phyloP scores from a whole-genome alignment of 1,140 invertebrate genomes.

The Popillia japonica region DNA sequence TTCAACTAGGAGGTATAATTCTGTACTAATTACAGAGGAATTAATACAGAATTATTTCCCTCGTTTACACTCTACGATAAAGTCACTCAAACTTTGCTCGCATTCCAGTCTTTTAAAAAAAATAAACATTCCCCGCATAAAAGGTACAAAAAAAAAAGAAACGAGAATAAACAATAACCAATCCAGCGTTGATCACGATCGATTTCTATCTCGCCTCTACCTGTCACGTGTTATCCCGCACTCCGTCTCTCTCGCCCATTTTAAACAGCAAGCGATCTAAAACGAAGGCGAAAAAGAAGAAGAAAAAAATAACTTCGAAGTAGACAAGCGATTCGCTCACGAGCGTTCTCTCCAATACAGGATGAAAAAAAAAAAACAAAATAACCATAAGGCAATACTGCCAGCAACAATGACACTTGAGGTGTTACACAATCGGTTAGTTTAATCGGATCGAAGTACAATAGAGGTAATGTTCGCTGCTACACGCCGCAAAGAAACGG shows the following conservation, averaged over 20 bases:
- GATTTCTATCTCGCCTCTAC: slow-evolving; percentile 22
- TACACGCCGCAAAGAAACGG: background rate
- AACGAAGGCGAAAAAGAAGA: slow-evolving; percentile 6
- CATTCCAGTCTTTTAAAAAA: background rate
- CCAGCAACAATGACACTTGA: slow-evolving; percentile 33
- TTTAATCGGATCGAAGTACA: slow-evolving; percentile 27
- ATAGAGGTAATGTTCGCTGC: slow-evolving; percentile 10
- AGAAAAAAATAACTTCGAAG: background rate
- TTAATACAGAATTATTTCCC: background rate
- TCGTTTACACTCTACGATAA: background rate
- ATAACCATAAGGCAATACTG: slow-evolving; percentile 6
- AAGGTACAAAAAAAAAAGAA: slow-evolving; percentile 7
- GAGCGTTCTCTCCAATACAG: background rate
- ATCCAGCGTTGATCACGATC: slow-evolving; percentile 24
- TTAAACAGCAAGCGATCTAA: slow-evolving; percentile 1
- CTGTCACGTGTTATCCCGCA: slow-evolving; percentile 18
- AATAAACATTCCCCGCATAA: background rate
- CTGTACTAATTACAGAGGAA: no score
- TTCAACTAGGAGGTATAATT: no score
- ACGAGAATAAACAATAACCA: slow-evolving; percentile 16
- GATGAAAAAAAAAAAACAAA: background rate
- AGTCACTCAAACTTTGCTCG: slow-evolving; percentile 9
- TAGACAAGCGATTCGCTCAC: slow-evolving; percentile 13
- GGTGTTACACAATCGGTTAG: slow-evolving; percentile 33
- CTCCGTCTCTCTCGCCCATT: slow-evolving; percentile 2